phyloP scores from a whole-genome alignment of 2,888 invertebrate species.

The Trachelus troglodyta region DNA sequence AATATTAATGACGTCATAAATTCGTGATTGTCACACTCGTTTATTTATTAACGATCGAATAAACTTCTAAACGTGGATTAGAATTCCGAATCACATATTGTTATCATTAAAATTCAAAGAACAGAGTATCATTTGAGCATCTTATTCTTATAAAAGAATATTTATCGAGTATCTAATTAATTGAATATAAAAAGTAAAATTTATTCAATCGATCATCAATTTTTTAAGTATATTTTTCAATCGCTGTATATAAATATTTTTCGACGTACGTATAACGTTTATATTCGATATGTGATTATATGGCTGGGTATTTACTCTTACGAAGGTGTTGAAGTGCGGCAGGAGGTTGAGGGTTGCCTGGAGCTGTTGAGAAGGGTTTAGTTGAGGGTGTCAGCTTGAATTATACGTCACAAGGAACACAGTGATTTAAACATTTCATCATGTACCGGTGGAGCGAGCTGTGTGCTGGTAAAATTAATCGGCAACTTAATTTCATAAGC shows the following conservation, averaged over 20 bases:
- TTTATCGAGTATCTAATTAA: not conserved
- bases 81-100: not conserved
- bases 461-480: not conserved
- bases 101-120: not conserved
- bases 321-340: constrained; percentile 54
- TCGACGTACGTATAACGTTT: constrained; percentile 14
- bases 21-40: not conserved
- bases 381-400: constrained; percentile 52
- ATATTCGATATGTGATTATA: constrained; percentile 17
- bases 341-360: constrained; percentile 47
- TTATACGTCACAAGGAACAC: constrained; percentile 47
- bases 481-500: not conserved
- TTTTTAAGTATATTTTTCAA: not conserved
- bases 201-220: not conserved
- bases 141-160: not conserved
- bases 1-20: not conserved
- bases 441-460: not conserved
- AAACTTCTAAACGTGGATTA: not conserved
- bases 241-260: not conserved
- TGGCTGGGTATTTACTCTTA: constrained; percentile 24
- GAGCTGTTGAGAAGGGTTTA: constrained; percentile 52
- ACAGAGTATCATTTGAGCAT: not conserved
- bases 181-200: not conserved
- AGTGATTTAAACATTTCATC: constrained; percentile 31
- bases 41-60: not conserved